Base-by-base conservation (phyloP, 2,888 invertebrate species). In the Dione vanillae region DNA sequence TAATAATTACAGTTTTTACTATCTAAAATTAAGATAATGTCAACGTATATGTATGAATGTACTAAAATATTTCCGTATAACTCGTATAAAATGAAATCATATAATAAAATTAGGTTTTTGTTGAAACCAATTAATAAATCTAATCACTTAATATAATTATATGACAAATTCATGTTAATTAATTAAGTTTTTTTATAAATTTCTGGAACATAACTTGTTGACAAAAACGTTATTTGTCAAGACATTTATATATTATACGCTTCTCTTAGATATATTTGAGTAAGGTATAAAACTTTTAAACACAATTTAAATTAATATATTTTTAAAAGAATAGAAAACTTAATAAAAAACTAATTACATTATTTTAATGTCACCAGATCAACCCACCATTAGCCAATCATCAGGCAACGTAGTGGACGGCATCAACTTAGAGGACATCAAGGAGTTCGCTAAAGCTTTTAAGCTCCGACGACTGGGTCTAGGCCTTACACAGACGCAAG, bases 391-490 rank as follows among this genome's bases (percentile, higher is more conserved):
- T 86, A 98, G 97, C 92, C 98, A 98, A 91, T 97, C 97, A 65
- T 98, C 96, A 78, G 97, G 97, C 85, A 98, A 98, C 89, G 97
- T 98, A 69, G 98, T 99, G 45, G 99, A 99, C 86, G 99, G 99
- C 65, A 98, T 99, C 83, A 98, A 99, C 92, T 94, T 99, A 85
- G 99, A 99, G 88, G 99, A 99, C 92, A 99, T 99, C 87, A 98
- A 98, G 94, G 99, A 99, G 93, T 99, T 99, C 91, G 99, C 99
- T 77, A 98, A 98, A 94, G 98, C 97, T 75, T 99, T 99, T 92
- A 99, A 99, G 89, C 95, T 99, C 69, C 95, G 98, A 65, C 96
- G 99, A 80, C 94, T 99, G 75, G 98, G 98, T 12, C 92, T 99
- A 78, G 99, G 99, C 68, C 94, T 99, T 74, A 99, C 99, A 52